Conservation (phyloP, 1,140 invertebrate genomes). For the Thaumetopoea pityocampa region DNA sequence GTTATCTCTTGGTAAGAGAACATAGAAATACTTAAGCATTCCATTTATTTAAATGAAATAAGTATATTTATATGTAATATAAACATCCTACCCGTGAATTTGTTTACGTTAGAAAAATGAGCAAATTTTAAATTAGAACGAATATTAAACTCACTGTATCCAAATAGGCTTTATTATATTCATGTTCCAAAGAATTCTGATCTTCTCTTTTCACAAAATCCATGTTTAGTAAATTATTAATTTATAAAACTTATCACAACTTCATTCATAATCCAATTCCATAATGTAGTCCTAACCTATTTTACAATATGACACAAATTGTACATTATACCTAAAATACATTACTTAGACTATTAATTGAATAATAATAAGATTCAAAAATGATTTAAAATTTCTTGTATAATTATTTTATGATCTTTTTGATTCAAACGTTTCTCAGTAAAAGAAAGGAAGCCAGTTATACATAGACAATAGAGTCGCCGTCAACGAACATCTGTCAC, state of each 20-base stretch:
- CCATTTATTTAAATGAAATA: too few species aligned
- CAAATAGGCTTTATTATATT: constrained; percentile 53
- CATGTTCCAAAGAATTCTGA: constrained; percentile 51
- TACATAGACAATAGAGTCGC: constrained; percentile 41
- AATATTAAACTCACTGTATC: constrained; percentile 48
- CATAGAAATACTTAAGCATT: too few species aligned
- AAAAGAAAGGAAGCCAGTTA: constrained; percentile 61
- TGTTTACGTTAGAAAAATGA: constrained; percentile 7
- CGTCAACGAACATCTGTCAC: constrained; percentile 43
- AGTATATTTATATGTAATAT: too few species aligned
- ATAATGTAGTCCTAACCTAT: constrained; percentile 52
- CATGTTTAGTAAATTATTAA: constrained; percentile 34
- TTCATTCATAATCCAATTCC: constrained; percentile 22
- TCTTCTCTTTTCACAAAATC: constrained; percentile 67
- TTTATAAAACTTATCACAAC: constrained; percentile 20
- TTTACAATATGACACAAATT: constrained; percentile 38
- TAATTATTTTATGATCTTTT: constrained; percentile 39
- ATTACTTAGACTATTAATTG: constrained; percentile 22
- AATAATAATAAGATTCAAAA: constrained; percentile 44
- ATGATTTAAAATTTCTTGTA: constrained; percentile 9
- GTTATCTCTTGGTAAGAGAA: too few species aligned
- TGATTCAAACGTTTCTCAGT: constrained; percentile 42
- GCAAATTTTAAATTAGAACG: constrained; percentile 12
- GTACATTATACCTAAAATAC: constrained; percentile 29
- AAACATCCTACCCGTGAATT: constrained; percentile 5